Evolutionary conservation across 2,797 vertebrate genomes (phyloP).

Genomic region (Cuculus canorus): DNA sequence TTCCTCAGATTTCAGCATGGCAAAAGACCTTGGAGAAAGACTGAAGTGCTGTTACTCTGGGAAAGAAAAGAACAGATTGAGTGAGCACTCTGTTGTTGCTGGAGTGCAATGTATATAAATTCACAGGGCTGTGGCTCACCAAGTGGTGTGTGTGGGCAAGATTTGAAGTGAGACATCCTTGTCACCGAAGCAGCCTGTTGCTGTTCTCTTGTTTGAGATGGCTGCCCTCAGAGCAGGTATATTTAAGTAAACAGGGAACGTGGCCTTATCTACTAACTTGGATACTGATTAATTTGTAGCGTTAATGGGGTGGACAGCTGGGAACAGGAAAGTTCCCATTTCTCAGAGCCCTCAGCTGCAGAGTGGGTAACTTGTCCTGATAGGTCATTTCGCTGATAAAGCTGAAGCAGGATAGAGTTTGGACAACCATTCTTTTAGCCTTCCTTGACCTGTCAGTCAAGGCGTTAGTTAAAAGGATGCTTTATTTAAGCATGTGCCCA

Average conservation of each 20-base stretch:
- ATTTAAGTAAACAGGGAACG: neutral
- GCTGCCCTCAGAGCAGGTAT: neutral
- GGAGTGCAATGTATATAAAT: neutral
- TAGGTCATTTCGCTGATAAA: neutral
- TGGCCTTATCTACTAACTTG: neutral
- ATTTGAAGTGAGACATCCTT: neutral
- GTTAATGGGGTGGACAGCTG: neutral
- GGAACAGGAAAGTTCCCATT: neutral
- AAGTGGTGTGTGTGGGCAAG: accelerated
- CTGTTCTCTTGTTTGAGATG: neutral
- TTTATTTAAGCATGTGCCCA: too few species aligned
- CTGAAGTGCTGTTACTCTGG: neutral
- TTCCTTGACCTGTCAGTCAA: neutral
- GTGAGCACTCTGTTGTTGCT: neutral
- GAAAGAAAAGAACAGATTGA: neutral
- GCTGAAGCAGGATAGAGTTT: neutral
- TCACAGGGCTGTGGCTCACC: neutral
- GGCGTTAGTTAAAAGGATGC: too few species aligned
- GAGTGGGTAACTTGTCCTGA: neutral
- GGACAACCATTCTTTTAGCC: neutral
- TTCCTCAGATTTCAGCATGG: neutral
- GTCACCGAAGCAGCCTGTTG: neutral
- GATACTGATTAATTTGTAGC: neutral
- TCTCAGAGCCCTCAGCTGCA: neutral
- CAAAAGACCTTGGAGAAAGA: neutral